Base-by-base conservation (phyloP, 2,888 invertebrate species). In the Mythimna lalbum region DNA sequence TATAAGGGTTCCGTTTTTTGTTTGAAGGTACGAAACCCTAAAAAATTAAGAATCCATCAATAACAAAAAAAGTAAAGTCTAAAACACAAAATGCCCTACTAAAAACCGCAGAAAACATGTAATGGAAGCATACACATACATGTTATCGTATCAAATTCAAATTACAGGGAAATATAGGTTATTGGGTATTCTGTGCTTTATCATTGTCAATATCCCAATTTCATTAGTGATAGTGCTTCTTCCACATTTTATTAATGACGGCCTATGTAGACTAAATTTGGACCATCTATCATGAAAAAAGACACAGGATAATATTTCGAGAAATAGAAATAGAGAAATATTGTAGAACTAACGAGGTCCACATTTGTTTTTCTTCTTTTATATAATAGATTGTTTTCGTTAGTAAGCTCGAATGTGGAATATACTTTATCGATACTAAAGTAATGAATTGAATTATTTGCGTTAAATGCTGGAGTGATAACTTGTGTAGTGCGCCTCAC, bases 151-250 rank as follows among this genome's bases (percentile, higher is more conserved):
- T 65, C 23, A 23, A 23, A 23, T 49, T 65, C 23, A 23, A 23
- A 23, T 49, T 33, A 50, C 1, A 49, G 19, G 47, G n/a, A 66
- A 66, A 39, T 33, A 23, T 17, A 12, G n/a, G 1, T 17, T 12
- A 2, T 0, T 19, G 21, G 14, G 10, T 39, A 27, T 5, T 47
- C 3, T 39, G 19, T n/a, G 14, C 7, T 67, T 52, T 67, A 5
- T 67, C 50, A 43, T 17, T 60, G 50, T 52, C 31, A 19, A 52
- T 67, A 69, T 31, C 0, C 14, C 19, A 21, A 23, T 59, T 68
- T 43, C 17, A 27, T 33, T 17, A 33, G 17, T 59, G 9, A n/a
- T 23, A 52, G 23, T 59, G 17, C 14, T 53, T 23, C 17, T 9
- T 56, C 12, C 12, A 4, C 23, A 31, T 33, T 33, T 39, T 12